Base-by-base conservation (phyloP, 2,113 vertebrate species). In the Rhodinocichla rosea region DNA sequence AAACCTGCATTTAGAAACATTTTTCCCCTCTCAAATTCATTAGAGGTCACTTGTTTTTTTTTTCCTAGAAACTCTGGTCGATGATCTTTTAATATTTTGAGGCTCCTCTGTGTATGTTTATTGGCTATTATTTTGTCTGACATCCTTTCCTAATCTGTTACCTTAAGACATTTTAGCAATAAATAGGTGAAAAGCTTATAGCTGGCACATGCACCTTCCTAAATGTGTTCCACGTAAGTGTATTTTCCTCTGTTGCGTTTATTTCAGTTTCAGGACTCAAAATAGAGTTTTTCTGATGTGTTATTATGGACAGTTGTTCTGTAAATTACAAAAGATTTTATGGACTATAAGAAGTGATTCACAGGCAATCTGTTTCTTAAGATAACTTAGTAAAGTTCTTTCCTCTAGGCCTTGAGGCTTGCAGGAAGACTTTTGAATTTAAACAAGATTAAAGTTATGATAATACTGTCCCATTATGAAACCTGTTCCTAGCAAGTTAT, bases 401-500 rank as follows among this genome's bases (percentile, higher is more conserved):
- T 97, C 37, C 42, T 97, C 76, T 86, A 89, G 84, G 84, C 76
- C 95, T 95, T 59, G 70, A 97, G 62, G 83, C 87, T 97, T 91
- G 78, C 79, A 94, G 83, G 68, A 78, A 94, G 88, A 95, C 71
- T 96, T 97, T 86, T 96, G 91, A 97, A 96, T 96, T 96, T 97
- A 96, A 98, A 94, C 91, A 96, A 97, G 94, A 96, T 93, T 95
- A 83, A 97, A 97, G 83, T 96, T 97, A 97, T 83, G 94, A 97
- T 94, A 96, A 97, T 94, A 85, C 88, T 18, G n/a, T 80, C 76
- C 83, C 82, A 78, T 95, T 96, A 94, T 79, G 84, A 95, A 97
- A 95, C 39, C 68, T 95, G 55, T 93, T 96, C 44, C 83, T 80
- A 71, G 62, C 39, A 91, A 89, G 68, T 93, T 96, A 85, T 75